Conservation (phyloP, 2,888 invertebrate genomes). For the Arenicola marina region DNA sequence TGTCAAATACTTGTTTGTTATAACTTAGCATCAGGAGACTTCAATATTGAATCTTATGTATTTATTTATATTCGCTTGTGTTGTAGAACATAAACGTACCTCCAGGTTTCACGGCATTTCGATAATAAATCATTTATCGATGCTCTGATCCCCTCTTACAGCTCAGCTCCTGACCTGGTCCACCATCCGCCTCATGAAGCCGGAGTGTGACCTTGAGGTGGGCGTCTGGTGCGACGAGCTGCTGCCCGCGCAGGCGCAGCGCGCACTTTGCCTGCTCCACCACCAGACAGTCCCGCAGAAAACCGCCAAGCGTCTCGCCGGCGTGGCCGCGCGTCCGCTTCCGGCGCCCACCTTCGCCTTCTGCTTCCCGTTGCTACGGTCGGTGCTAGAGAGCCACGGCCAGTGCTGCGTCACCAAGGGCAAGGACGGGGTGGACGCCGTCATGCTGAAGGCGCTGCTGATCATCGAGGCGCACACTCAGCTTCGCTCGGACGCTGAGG, state of each 20-base stretch:
- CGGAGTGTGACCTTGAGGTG: constrained; percentile 78
- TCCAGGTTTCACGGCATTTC: too few relatives aligned
- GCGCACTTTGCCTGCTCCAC: constrained; percentile 68
- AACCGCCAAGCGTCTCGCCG: neutral
- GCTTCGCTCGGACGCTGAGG: constrained; percentile 62
- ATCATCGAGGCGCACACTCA: constrained; percentile 70
- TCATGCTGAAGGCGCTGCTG: constrained; percentile 50
- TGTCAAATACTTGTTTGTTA: too few relatives aligned
- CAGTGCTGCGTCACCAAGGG: neutral
- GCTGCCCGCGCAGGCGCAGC: constrained; percentile 69
- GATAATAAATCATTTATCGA: too few relatives aligned
- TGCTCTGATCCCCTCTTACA: too few relatives aligned
- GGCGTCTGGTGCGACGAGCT: constrained; percentile 77
- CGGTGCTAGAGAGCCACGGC: constrained; percentile 43
- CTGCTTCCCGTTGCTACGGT: constrained; percentile 75
- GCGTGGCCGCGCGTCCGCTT: constrained; percentile 45
- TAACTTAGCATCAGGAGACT: too few relatives aligned
- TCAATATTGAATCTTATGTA: too few relatives aligned
- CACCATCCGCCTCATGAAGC: constrained; percentile 76
- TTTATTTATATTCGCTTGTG: too few relatives aligned
- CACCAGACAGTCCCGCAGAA: constrained; percentile 14
- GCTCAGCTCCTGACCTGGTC: too few relatives aligned
- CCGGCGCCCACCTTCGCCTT: constrained; percentile 81
- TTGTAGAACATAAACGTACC: too few relatives aligned
- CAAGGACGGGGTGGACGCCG: constrained; percentile 36